phyloP scores from a whole-genome alignment of 2,797 vertebrate species.

The Melanotaenia boesemani region DNA sequence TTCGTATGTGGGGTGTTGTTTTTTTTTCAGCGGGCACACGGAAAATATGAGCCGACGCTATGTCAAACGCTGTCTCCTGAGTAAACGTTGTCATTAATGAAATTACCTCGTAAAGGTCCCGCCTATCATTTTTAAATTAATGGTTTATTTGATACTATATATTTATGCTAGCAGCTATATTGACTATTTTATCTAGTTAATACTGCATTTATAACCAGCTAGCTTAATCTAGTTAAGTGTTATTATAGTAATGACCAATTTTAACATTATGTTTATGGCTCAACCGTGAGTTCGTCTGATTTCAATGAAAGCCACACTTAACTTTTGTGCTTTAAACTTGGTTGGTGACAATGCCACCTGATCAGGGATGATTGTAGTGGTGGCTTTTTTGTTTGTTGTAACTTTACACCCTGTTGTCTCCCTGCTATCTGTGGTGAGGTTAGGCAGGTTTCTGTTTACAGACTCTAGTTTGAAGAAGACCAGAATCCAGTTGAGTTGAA shows the following conservation, averaged over 20 bases:
- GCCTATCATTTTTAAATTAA: background rate
- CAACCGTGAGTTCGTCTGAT: background rate
- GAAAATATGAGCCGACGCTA: background rate
- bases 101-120: background rate
- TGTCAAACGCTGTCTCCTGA: background rate
- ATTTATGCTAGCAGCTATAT: background rate
- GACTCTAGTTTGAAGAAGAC: constrained; percentile 49
- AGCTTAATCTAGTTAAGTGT: background rate
- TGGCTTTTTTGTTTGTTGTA: constrained; percentile 48
- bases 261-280: background rate
- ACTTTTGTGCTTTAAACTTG: background rate
- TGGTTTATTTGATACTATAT: background rate
- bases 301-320: background rate
- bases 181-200: background rate
- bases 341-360: constrained; percentile 32
- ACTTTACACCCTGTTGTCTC: constrained; percentile 69
- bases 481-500: constrained; percentile 34
- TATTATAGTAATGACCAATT: background rate
- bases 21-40: background rate
- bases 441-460: constrained; percentile 70
- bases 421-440: constrained; percentile 23
- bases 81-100: background rate
- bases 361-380: constrained; percentile 48
- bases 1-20: constrained; percentile 1
- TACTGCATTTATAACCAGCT: background rate